Evolutionary conservation across 2,797 vertebrate genomes (phyloP).

Genomic region (Cephalopachus bancanus): DNA sequence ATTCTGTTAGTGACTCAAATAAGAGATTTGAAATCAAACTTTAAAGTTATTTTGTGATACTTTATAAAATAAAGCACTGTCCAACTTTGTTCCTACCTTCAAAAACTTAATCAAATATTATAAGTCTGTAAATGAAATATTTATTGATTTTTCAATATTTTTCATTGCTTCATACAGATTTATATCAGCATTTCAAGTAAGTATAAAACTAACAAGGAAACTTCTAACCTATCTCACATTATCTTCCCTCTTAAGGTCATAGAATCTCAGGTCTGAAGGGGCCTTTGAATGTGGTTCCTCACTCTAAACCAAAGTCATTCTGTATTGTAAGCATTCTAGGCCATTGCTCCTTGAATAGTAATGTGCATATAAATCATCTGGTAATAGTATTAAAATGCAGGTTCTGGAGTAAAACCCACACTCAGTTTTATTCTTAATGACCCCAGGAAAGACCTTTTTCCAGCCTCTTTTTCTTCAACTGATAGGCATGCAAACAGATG

Average conservation of each 20-base stretch:
- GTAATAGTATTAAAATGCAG: background rate
- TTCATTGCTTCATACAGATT: background rate
- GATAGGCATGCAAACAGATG: background rate
- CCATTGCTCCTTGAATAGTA: background rate
- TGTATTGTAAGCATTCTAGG: background rate
- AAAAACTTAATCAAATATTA: background rate
- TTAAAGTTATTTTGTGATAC: background rate
- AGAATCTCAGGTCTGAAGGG: background rate
- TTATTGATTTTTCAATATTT: constrained; percentile 26
- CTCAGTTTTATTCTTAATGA: background rate
- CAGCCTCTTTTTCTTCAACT: background rate
- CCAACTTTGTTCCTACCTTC: background rate
- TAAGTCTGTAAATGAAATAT: background rate
- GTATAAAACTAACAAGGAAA: background rate
- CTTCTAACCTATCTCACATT: background rate
- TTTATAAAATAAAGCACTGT: constrained; percentile 1
- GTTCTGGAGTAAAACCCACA: background rate
- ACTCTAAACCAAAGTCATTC: background rate
- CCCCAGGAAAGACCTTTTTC: background rate
- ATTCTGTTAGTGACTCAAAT: constrained; percentile 1
- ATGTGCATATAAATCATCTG: background rate
- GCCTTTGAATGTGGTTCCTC: background rate
- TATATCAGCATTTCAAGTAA: constrained; percentile 12
- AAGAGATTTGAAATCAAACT: constrained; percentile 4
- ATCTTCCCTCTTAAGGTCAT: background rate